Evolutionary conservation across 2,113 vertebrate species (phyloP).

Genomic region (Ifrita kowaldi): DNA sequence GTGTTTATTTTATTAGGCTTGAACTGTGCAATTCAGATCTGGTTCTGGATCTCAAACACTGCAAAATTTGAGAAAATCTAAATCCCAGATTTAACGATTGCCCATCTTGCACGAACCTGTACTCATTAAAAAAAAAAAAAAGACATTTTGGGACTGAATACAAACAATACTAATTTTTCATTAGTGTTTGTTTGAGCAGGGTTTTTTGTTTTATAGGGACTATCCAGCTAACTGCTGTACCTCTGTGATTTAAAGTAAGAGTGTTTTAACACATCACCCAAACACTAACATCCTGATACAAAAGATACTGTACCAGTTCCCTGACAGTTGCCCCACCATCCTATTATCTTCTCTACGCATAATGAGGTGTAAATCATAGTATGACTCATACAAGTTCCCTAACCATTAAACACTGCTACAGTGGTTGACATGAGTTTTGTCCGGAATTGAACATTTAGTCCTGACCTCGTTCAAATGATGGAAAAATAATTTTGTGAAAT

Average conservation of each 20-base stretch:
- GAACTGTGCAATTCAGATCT: not conserved
- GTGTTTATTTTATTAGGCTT: slow-evolving; percentile 12
- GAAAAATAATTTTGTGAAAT: slow-evolving; percentile 24
- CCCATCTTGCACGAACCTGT: not conserved
- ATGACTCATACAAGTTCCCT: not conserved
- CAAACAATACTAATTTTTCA: not conserved
- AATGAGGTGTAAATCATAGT: not conserved
- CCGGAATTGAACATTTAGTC: not conserved
- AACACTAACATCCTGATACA: not conserved
- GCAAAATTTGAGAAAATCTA: not conserved
- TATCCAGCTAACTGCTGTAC: not conserved
- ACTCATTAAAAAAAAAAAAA: not conserved
- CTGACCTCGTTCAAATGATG: not conserved
- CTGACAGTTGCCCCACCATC: not conserved
- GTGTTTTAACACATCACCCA: not conserved
- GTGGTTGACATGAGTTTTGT: not conserved
- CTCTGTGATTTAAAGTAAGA: not conserved
- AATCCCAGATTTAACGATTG: not conserved
- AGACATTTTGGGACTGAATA: not conserved
- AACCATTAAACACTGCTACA: not conserved
- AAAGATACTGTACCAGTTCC: not conserved
- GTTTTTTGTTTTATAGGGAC: not conserved
- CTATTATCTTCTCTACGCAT: not conserved
- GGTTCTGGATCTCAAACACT: not conserved
- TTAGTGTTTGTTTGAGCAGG: not conserved